Percentiles rank a stretch among this genome's conserved stretches.
Evolutionary conservation across 2,113 vertebrate species (phyloP).

Genomic region (Pithys albifrons): DNA sequence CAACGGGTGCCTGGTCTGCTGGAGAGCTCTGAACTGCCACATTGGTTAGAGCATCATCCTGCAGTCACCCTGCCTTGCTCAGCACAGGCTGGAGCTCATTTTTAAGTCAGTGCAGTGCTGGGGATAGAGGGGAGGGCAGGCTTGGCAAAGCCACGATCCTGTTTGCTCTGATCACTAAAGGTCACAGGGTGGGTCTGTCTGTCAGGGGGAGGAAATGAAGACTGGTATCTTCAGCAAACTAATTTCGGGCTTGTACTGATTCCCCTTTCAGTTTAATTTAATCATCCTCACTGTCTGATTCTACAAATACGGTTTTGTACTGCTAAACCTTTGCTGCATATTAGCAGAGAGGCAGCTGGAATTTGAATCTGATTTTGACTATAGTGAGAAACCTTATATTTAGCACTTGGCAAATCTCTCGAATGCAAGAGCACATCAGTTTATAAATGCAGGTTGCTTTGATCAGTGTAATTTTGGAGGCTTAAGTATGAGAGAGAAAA

Average conservation of each 20-base stretch:
- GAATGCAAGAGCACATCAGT: conserved; percentile 23
- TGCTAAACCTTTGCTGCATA: conserved; percentile 21
- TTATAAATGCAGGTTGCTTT: conserved; percentile 45
- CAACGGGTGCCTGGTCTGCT: background rate
- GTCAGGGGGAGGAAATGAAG: background rate
- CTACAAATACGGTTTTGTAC: background rate
- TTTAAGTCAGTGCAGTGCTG: background rate
- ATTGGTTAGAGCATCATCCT: background rate
- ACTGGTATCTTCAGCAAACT: conserved; percentile 4
- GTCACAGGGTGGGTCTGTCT: background rate
- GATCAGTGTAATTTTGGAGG: conserved; percentile 17
- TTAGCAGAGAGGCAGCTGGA: conserved; percentile 46
- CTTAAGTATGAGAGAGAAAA: background rate
- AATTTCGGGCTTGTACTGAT: conserved; percentile 7
- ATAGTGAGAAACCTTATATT: conserved; percentile 4
- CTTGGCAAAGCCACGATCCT: background rate
- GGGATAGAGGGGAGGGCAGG: background rate
- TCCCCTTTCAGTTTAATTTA: conserved; percentile 32
- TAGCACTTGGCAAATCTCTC: conserved; percentile 31
- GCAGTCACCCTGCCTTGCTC: rapidly evolving
- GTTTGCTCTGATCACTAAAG: background rate
- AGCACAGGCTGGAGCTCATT: background rate
- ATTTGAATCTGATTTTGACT: conserved; percentile 37
- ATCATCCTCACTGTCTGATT: conserved; percentile 25
- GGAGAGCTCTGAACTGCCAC: background rate